These are phyloP conservation scores for Apodemus agrarius DNA, from an alignment of 2,797 vertebrate species.

Conservation along the genomic window DNA sequence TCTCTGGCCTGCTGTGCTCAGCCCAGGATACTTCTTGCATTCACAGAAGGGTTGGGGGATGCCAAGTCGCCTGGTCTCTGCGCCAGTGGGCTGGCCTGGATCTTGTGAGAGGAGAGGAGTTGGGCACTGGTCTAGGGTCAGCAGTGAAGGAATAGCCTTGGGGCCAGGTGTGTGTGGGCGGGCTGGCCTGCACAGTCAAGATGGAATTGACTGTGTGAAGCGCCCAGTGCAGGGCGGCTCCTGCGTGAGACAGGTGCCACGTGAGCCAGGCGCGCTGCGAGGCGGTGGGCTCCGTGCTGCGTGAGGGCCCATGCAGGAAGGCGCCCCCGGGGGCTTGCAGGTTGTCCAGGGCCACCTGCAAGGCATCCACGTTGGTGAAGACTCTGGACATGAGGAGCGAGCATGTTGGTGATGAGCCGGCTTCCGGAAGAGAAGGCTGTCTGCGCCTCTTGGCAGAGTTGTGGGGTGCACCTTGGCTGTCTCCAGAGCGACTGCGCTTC, in stretches of 20 bases:
- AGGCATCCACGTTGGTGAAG: neutral
- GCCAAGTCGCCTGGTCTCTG: rapidly evolving
- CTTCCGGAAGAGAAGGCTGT: neutral
- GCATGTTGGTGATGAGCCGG: rapidly evolving
- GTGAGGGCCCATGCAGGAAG: rapidly evolving
- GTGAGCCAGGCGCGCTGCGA: slow-evolving; percentile 56
- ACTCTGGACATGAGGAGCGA: neutral
- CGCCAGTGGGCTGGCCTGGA: too few species aligned
- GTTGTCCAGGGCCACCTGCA: neutral
- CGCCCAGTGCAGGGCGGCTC: neutral
- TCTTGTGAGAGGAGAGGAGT: too few species aligned
- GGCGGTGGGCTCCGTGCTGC: neutral
- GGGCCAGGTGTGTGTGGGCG: rapidly evolving
- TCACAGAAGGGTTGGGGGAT: rapidly evolving
- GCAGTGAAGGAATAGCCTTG: rapidly evolving
- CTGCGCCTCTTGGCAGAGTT: neutral
- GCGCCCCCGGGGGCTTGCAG: neutral
- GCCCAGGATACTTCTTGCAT: too few species aligned
- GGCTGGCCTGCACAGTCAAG: neutral
- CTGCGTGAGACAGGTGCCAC: slow-evolving; percentile 45
- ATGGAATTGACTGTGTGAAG: rapidly evolving
- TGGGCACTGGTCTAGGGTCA: rapidly evolving
- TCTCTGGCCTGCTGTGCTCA: neutral
- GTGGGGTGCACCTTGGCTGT: rapidly evolving
- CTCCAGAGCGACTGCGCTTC: rapidly evolving